Conservation (phyloP, 2,797 vertebrate species). For the Mormyrus hasselquistii region DNA sequence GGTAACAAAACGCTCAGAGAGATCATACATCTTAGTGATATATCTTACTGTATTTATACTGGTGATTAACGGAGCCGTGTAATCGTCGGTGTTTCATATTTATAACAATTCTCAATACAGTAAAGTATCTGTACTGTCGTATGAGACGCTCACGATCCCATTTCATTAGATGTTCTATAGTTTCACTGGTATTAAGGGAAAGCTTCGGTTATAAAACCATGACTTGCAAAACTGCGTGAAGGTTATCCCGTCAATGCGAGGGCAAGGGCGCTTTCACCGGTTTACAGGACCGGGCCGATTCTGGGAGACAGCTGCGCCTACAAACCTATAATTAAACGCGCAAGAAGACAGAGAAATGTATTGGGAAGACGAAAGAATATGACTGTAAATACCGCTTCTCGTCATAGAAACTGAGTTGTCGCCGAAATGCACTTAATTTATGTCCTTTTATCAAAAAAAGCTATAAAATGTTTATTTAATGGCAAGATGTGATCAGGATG, state of each 20-base stretch:
- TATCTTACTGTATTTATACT: not conserved
- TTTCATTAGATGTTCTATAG: not conserved
- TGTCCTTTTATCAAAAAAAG: not conserved
- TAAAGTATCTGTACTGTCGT: not conserved
- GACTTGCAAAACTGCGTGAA: conserved; percentile 5
- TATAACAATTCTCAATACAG: not conserved
- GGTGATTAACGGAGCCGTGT: not conserved
- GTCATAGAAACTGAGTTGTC: not conserved
- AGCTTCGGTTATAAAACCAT: not conserved
- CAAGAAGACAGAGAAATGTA: not conserved
- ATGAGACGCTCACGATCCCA: not conserved
- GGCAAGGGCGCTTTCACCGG: not conserved
- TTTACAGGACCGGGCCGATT: not conserved
- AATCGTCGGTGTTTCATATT: not conserved
- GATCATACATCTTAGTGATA: not conserved
- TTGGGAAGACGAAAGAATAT: not conserved
- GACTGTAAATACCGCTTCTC: not conserved
- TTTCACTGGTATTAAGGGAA: not conserved
- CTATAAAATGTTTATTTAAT: not conserved
- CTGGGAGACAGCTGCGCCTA: not conserved
- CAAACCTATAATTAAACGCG: not conserved
- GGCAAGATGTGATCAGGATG: not conserved
- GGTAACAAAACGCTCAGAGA: not conserved
- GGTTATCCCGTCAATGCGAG: not conserved
- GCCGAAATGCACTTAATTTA: not conserved